Conservation (phyloP, 1,140 invertebrate species). For the Lepidurus apus region DNA sequence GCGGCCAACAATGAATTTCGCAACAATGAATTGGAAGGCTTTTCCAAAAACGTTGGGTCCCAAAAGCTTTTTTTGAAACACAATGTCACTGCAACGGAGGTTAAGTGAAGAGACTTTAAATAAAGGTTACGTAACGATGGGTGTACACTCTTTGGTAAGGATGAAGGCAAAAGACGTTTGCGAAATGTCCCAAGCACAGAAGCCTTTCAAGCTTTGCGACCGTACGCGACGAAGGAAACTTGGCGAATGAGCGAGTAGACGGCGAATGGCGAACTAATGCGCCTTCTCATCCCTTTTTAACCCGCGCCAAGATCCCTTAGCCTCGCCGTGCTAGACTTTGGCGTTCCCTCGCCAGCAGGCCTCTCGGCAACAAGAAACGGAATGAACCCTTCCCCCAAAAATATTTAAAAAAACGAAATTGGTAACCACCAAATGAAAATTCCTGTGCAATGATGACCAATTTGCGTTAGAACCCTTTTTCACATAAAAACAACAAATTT, state of each 20-base stretch:
- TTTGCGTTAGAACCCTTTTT: neutral
- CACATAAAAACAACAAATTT: neutral
- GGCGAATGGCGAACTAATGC: conserved; percentile 8
- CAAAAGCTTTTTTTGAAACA: too few relatives aligned
- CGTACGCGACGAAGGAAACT: conserved; percentile 2
- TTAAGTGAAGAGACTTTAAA: too few relatives aligned
- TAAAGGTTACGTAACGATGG: too few relatives aligned
- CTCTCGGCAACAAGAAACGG: conserved; percentile 16
- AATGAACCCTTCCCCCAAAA: neutral
- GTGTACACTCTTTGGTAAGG: too few relatives aligned
- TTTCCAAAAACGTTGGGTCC: too few relatives aligned
- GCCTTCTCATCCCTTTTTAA: neutral
- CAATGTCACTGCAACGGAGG: too few relatives aligned
- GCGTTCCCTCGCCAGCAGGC: neutral
- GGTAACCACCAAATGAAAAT: neutral
- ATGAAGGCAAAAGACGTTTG: neutral
- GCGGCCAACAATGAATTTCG: too few relatives aligned
- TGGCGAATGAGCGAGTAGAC: conserved; percentile 3
- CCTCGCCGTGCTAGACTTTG: neutral
- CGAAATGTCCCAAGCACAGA: neutral
- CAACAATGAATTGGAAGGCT: too few relatives aligned
- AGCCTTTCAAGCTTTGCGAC: neutral
- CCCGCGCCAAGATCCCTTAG: neutral
- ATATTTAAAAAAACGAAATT: neutral
- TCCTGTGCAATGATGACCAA: neutral